Conservation (phyloP, 2,113 vertebrate species). For the Ivindomyrus marchei region DNA sequence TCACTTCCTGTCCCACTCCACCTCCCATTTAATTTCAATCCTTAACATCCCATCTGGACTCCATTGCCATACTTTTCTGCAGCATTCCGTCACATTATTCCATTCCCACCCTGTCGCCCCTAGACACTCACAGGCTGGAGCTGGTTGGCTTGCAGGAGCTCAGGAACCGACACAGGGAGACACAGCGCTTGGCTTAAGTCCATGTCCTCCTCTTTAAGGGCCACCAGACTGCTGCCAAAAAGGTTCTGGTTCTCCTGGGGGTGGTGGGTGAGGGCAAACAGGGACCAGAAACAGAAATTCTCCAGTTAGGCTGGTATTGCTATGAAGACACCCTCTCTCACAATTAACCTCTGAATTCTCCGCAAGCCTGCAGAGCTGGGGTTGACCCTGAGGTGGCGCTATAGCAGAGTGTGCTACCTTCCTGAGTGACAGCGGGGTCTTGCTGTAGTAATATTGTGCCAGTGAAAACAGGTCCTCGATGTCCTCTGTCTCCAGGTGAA, state of each 20-base stretch:
- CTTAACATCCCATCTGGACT: not conserved
- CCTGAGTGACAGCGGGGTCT: conserved; percentile 90
- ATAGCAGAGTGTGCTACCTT: conserved; percentile 64
- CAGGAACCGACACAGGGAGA: conserved; percentile 86
- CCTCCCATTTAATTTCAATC: not conserved
- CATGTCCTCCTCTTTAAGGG: conserved; percentile 90
- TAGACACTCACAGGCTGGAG: conserved; percentile 73
- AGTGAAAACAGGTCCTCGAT: conserved; percentile 91
- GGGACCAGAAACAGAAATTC: not conserved
- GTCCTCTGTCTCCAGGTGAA: conserved; percentile 79
- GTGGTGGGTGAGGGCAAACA: not conserved
- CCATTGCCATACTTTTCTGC: not conserved
- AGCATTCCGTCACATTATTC: not conserved
- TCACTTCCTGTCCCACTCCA: not conserved
- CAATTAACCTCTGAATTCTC: not conserved
- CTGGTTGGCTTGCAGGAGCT: conserved; percentile 97
- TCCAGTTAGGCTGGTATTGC: not conserved
- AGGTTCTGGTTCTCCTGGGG: conserved; percentile 88
- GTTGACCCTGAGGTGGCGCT: not conserved
- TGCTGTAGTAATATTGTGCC: conserved; percentile 95
- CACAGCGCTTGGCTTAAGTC: conserved; percentile 94
- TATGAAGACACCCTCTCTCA: not conserved
- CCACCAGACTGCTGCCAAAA: conserved; percentile 90
- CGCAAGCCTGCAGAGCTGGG: not conserved
- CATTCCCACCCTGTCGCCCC: not conserved